A percentile compares a stretch with the other conserved stretches of the same genome.
phyloP scores from a whole-genome alignment of 2,888 invertebrate genomes.

The Thymelicus acteon region DNA sequence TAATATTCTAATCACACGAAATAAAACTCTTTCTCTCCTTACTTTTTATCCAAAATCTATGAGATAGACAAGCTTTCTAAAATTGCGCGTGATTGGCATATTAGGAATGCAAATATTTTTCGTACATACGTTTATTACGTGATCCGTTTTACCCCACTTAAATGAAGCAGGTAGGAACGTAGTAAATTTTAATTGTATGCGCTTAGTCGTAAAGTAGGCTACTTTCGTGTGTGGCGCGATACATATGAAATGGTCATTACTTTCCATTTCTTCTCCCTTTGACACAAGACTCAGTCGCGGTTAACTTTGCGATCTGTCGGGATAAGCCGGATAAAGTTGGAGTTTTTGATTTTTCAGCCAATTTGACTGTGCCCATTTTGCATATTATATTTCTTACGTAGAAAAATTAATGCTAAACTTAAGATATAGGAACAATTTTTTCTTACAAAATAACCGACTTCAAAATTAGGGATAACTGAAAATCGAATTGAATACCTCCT shows the following conservation, averaged over 20 bases:
- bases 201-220: constrained; percentile 28
- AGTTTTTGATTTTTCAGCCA: no score
- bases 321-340: no score
- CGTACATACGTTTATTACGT: constrained; percentile 21
- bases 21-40: not conserved
- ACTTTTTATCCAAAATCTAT: constrained; percentile 12
- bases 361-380: no score
- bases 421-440: no score
- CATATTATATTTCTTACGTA: no score
- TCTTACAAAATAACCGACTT: no score
- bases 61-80: constrained; percentile 33
- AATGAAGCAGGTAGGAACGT: constrained; percentile 14
- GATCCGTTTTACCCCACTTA: constrained; percentile 24
- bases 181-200: constrained; percentile 34
- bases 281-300: not conserved
- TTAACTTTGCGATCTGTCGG: not conserved
- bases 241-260: constrained; percentile 28
- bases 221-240: constrained; percentile 30
- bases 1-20: constrained; percentile 19
- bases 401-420: no score
- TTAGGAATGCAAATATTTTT: constrained; percentile 20
- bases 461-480: no score
- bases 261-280: constrained; percentile 23
- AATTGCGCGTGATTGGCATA: constrained; percentile 26
- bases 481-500: no score